Base-by-base conservation (phyloP, 2,797 vertebrate genomes). In the Momotus momota region DNA sequence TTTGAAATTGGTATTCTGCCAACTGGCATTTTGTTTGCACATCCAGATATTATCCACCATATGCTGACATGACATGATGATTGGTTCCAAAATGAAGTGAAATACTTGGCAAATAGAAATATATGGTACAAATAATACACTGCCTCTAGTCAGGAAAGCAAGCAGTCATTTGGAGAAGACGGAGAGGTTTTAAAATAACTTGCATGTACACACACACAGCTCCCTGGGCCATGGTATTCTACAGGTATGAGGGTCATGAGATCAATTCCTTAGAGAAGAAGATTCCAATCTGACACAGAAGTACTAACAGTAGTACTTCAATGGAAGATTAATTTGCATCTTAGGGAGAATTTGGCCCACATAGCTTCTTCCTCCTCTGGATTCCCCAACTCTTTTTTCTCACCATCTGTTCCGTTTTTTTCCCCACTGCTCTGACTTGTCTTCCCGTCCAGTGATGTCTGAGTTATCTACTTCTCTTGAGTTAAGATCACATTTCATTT, bases 21-120 rank as follows among this genome's bases (percentile, higher is more conserved):
- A 97, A 96, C 90, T 95, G 86, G 96, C 90, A 94, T 96, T 97
- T 95, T 96, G 94, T 96, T 96, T 96, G 95, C 85, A 96, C 95
- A 95, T 96, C 90, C 95, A 96, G 95, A 95, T 95, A 96, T 96
- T 96, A 96, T 94, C 91, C 86, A 96, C 94, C 96, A 96, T 95
- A 96, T 95, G 95, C 94, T 97, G 95, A 96, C 93, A 96, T 95
- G 95, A 95, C 95, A 95, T 88, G 91, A 96, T 94, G 93, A 97
- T 93, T 96, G 95, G 93, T 96, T 96, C 96, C 96, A 96, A 96
- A 97, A 95, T 93, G 83, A 96, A 94, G 93, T 90, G 60, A 82
- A 96, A 96, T 94, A 95, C 86, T 95, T 96, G 94, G 94, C 96
- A 96, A 96, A 95, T 93, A 96, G 90, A 94, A 97, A 96, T 96